Percentiles rank a stretch among this genome's conserved stretches.
Evolutionary conservation across 2,888 invertebrate species (phyloP).

Genomic region (Lepidochitona cinerea): DNA sequence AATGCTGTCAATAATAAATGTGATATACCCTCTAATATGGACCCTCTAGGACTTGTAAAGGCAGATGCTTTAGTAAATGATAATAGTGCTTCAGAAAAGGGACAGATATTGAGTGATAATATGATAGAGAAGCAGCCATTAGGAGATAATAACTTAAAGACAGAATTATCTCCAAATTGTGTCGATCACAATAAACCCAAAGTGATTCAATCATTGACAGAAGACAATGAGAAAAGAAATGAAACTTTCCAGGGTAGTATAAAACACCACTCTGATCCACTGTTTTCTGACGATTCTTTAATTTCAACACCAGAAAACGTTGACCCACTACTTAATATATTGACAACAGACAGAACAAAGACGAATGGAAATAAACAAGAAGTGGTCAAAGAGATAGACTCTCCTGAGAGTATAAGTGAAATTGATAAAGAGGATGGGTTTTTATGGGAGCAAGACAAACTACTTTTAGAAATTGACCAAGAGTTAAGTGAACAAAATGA

Average conservation of each 20-base stretch:
- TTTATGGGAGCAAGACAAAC: slow-evolving; percentile 63
- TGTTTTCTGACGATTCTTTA: neutral
- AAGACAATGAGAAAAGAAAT: slow-evolving; percentile 24
- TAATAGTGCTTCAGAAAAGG: neutral
- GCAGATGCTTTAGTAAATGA: neutral
- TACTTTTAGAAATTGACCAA: slow-evolving; percentile 55
- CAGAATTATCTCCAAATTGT: neutral
- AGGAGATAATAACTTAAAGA: neutral
- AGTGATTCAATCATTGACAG: neutral
- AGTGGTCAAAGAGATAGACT: slow-evolving; percentile 54
- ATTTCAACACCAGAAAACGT: neutral
- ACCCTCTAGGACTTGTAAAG: neutral
- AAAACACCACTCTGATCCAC: neutral
- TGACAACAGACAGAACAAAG: neutral
- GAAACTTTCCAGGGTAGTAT: slow-evolving; percentile 42
- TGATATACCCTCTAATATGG: neutral
- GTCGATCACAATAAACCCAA: neutral
- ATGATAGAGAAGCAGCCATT: neutral
- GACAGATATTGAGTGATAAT: neutral
- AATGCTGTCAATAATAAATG: neutral
- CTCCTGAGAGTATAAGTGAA: slow-evolving; percentile 60
- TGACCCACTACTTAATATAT: neutral
- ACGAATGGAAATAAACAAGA: neutral
- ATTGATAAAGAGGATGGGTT: slow-evolving; percentile 64
- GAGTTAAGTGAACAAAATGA: neutral